Evolutionary conservation across 2,797 vertebrate genomes (phyloP), one percentile per base, ranked within the genome.

Genomic region (Crocidura indochinensis): DNA sequence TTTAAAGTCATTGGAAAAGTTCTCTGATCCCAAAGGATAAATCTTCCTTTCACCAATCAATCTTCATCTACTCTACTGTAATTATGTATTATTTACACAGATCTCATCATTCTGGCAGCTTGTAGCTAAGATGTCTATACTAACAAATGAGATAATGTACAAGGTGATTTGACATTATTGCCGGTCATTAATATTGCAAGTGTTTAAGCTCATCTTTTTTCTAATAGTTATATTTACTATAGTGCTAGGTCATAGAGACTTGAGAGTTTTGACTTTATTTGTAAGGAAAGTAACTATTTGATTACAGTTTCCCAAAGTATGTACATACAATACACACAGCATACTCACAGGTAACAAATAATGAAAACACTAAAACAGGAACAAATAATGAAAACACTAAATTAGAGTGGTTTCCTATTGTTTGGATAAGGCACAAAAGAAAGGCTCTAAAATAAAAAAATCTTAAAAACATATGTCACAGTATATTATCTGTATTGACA

Each of bases 41-140:
- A 87, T 96, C 83, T 92, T 86, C 53, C n/a, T 20, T 92, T 80
- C 83, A 83, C 51, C 64, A 92, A 96, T 97, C 97, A 93, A 94
- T 96, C 95, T 95, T 97, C 85, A 92, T 95, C 80, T 91, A 76
- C 0, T 0, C 26, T 84, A 84, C 79, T 83, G 49, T 93, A 97
- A 96, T 95, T 96, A 97, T 75, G 79, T 96, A 94, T 97, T 97
- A 95, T 97, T 97, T 96, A 97, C 94, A 78, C 95, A 90, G 87
- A 94, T 82, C 67, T 89, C 92, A 77, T 90, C 88, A 93, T 81
- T 47, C 90, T 71, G 73, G 94, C 85, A 94, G 65, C 87, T 29
- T 26, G 76, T 71, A 93, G 86, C 85, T 88, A 92, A 94, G 88
- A 92, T 69, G 22, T 44, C 93, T 76, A 22, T 75, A n/a, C 53